Conservation (phyloP, 1,140 invertebrate genomes). For the Drosophila ananassae region DNA sequence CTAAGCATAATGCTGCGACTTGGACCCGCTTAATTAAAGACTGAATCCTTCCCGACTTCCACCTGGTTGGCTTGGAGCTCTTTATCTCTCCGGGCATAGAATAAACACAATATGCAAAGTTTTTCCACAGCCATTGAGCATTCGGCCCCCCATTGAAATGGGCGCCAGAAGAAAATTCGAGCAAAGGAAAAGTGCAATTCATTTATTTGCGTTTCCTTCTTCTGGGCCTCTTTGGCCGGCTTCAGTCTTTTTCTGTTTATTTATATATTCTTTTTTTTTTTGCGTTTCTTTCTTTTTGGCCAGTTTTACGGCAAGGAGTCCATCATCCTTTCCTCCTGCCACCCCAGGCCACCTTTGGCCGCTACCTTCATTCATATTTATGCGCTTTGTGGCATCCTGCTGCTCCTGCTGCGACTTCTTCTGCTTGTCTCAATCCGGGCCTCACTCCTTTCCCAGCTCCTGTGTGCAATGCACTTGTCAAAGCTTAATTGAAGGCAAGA, state of each 20-base stretch:
- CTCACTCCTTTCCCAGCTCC: conserved; percentile 17
- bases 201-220: conserved; percentile 83
- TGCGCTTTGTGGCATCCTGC: conserved; percentile 57
- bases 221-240: conserved; percentile 35
- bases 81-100: conserved; percentile 71
- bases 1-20: conserved; percentile 75
- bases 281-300: conserved; percentile 37
- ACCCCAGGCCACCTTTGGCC: neutral
- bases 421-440: conserved; percentile 42
- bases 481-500: conserved; percentile 84
- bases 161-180: conserved; percentile 52
- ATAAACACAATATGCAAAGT: conserved; percentile 78
- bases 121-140: conserved; percentile 69
- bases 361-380: conserved; percentile 72
- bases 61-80: conserved; percentile 37
- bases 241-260: conserved; percentile 10
- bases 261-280: conserved; percentile 3
- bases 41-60: conserved; percentile 25
- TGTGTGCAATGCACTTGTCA: conserved; percentile 82
- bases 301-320: conserved; percentile 62
- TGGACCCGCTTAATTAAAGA: conserved; percentile 76
- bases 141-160: conserved; percentile 68
- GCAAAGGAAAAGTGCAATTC: conserved; percentile 82
- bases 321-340: conserved; percentile 16
- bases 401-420: conserved; percentile 49